Evolutionary conservation across 2,888 invertebrate genomes (phyloP), one percentile per base, ranked within the genome.

Genomic region (Cataglyphis albicans): DNA sequence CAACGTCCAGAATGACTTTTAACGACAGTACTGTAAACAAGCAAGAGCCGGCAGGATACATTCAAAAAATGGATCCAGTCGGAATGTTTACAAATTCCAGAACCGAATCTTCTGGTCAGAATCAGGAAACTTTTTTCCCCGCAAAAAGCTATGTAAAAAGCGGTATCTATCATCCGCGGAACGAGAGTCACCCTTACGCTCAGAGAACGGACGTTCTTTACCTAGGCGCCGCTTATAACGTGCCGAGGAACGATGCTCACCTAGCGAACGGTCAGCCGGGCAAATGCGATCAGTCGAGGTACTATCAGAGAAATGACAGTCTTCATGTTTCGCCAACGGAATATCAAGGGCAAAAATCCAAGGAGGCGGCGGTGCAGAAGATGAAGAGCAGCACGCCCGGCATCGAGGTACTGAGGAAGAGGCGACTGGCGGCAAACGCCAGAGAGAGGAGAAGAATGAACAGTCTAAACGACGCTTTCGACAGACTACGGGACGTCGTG

Each of bases 381-480:
- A 87, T 92, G 0, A 93, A 93, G 81, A 92, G 75, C 64, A 89
- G 90, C 15, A 85, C 93, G 25, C 93, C 93, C 9, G 94, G 93
- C 1, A 90, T 93, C 82, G 95, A 95, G 61, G 95, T 96, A n/a
- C 93, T 96, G 92, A 95, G 96, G 92, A 96, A 96, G 89, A 93
- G 97, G 70, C 93, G 97, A 81, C 92, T 97, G 75, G 97, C 97
- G 4, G 97, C 97, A 0, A 97, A 97, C 93, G 97, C 97, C 2
- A 93, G 97, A n/a, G 97, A 97, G 93, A 94, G 97, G 82, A 95
- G 97, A 76, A 93, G 97, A 59, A 97, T 97, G 97, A 96, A 97
- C 93, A 96, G 96, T 90, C 94, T 97, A 86, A 97, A 97, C 93
- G 96, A 96, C 87, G 97, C 97, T 0, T 97, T 97, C 92, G 97